Conservation (phyloP, 2,888 invertebrate genomes). For the Steromphala cineraria region DNA sequence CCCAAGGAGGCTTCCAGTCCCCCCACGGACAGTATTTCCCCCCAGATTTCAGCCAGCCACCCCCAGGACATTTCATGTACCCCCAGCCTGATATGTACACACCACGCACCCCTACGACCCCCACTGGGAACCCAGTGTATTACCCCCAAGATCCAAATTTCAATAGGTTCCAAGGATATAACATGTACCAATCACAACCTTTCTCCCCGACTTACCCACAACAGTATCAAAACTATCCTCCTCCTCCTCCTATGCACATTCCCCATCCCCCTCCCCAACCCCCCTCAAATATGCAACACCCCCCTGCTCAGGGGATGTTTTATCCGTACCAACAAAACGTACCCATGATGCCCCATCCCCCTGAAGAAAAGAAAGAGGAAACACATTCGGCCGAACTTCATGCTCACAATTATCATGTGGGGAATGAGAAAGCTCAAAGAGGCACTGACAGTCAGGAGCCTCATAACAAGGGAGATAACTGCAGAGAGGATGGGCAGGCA, state of each 20-base stretch:
- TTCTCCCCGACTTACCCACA: slow-evolving; percentile 22
- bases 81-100: background rate
- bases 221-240: slow-evolving; percentile 21
- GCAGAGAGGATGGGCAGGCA: background rate
- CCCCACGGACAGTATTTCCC: background rate
- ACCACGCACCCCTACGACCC: background rate
- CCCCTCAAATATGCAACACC: slow-evolving; percentile 30
- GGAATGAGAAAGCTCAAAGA: background rate
- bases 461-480: background rate
- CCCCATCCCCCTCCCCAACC: slow-evolving; percentile 31
- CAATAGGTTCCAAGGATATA: background rate
- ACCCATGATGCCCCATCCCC: slow-evolving; percentile 23
- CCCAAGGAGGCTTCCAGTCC: background rate
- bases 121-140: slow-evolving; percentile 5
- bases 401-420: background rate
- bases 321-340: slow-evolving; percentile 28
- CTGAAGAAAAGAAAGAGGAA: no score
- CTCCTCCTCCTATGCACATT: background rate
- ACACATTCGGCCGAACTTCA: background rate
- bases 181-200: background rate
- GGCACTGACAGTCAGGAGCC: background rate
- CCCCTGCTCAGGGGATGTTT: slow-evolving; percentile 31
- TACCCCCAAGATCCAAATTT: slow-evolving; percentile 6
- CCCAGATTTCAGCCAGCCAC: background rate
- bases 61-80: background rate